phyloP scores from a whole-genome alignment of 2,113 vertebrate species.

The Xenopus borealis region DNA sequence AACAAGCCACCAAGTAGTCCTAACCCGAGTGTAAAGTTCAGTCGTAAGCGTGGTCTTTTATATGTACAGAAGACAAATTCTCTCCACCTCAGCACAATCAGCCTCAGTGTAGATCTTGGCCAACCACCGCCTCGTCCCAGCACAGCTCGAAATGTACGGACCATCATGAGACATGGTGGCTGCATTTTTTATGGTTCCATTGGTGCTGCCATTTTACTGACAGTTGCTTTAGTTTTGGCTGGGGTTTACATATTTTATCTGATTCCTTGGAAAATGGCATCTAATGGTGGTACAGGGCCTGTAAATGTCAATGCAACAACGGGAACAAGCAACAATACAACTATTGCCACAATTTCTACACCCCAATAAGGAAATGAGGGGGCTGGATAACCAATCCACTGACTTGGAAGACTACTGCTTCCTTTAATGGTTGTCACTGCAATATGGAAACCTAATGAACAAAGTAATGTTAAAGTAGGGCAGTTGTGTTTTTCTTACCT shows the following conservation, averaged over 20 bases:
- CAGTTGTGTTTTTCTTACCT: too few species aligned
- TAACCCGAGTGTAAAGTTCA: constrained; percentile 75
- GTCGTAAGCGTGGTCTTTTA: constrained; percentile 76
- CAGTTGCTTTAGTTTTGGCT: constrained; percentile 70
- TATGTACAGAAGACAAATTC: constrained; percentile 58
- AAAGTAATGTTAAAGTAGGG: too few species aligned
- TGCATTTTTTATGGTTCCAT: constrained; percentile 75
- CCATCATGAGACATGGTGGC: constrained; percentile 57
- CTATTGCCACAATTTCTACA: too few species aligned
- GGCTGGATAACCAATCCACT: too few species aligned
- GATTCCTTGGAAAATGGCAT: constrained; percentile 55
- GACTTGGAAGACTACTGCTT: too few species aligned
- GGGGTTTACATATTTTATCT: constrained; percentile 80
- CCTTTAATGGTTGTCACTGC: too few species aligned
- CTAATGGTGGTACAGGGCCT: background rate
- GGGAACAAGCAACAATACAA: background rate
- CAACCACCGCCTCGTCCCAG: constrained; percentile 59
- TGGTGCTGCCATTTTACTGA: constrained; percentile 65
- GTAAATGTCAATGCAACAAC: background rate
- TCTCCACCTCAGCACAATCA: constrained; percentile 42
- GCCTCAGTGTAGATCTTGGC: constrained; percentile 70
- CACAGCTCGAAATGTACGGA: constrained; percentile 53
- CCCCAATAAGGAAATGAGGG: too few species aligned
- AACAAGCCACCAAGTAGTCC: constrained; percentile 52
- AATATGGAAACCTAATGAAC: too few species aligned